Evolutionary conservation across 2,888 invertebrate species (phyloP).

Genomic region (Atethmia centrago): DNA sequence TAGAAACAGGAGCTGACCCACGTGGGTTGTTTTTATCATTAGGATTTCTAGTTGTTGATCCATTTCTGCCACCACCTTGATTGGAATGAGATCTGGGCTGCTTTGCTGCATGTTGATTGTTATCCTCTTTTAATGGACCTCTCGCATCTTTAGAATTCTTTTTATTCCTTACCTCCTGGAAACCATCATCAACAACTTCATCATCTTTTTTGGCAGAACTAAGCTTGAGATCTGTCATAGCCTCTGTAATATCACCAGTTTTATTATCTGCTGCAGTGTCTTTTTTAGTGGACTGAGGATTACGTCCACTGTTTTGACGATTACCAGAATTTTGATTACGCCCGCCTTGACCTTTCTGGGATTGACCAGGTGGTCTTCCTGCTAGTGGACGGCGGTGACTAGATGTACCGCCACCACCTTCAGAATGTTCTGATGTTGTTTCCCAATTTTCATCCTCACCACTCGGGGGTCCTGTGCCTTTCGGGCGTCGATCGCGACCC

Average conservation of each 20-base stretch:
- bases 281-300: conserved; percentile 78
- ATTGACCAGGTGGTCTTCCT: conserved; percentile 75
- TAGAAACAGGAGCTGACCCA: conserved; percentile 79
- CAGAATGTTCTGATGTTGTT: conserved; percentile 96
- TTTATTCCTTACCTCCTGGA: conserved; percentile 96
- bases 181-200: conserved; percentile 92
- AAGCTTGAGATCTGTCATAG: conserved; percentile 84
- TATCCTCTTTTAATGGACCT: conserved; percentile 82
- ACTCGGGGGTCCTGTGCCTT: conserved; percentile 80
- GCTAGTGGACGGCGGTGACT: conserved; percentile 79
- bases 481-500: conserved; percentile 85
- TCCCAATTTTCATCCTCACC: conserved; percentile 94
- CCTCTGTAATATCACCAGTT: conserved; percentile 83
- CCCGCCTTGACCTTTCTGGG: conserved; percentile 78
- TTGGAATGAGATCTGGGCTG: conserved; percentile 87
- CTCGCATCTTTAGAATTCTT: conserved; percentile 93
- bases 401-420: conserved; percentile 83
- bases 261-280: conserved; percentile 79
- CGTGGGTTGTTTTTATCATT: conserved; percentile 84
- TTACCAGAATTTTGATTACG: conserved; percentile 83
- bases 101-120: conserved; percentile 73
- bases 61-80: conserved; percentile 86
- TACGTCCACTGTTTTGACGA: conserved; percentile 80
- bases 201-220: conserved; percentile 84
- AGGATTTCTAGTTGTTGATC: conserved; percentile 84